Evolutionary conservation across 2,113 vertebrate genomes (phyloP), one percentile per base, ranked within the genome.

Genomic region (Phalacrocorax pelagicus): DNA sequence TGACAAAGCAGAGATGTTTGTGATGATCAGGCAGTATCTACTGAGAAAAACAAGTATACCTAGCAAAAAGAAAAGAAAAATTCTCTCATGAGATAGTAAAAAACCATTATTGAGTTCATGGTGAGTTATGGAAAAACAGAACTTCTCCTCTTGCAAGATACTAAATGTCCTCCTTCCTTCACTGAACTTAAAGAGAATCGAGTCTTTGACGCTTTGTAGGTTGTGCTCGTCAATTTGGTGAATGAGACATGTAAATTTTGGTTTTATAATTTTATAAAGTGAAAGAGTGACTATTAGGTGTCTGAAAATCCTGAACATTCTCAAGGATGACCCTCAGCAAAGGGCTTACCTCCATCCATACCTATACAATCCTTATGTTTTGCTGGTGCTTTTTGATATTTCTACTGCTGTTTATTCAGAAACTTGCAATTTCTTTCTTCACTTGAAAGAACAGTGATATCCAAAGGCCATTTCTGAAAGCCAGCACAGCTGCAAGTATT

Each of bases 11-110:
- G 86, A 94, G 95, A 91, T 73, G 86, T 94, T 96, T 96, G 94
- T 86, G 91, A 96, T 97, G 91, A 97, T 96, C 90, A 96, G 95
- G 92, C 89, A 91, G 88, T 86, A 94, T 63, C 90, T 84, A 92
- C 67, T 59, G 90, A 94, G 93, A 80, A 93, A 94, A 93, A 93
- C 69, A 96, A 85, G 87, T 52, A 66, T 11, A 65, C 34, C 26
- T 26, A 73, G 67, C 34, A 74, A 77, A 74, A 34, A 74, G 24
- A 52, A 67, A 84, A 90, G 42, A 80, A 94, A 89, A 92, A 36
- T 10, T 80, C 32, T 81, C 75, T 52, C 46, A 66, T 66, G 66
- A 95, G 78, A 66, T 40, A 90, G 84, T 81, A 91, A 91, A 96
- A 94, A 87, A 23, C 11, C 62, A 82, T 6, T 7, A 40, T 27